A percentile compares a stretch with the other conserved stretches of the same genome.
Conservation (phyloP, 2,797 vertebrate genomes). For the Glyptemys insculpta region DNA sequence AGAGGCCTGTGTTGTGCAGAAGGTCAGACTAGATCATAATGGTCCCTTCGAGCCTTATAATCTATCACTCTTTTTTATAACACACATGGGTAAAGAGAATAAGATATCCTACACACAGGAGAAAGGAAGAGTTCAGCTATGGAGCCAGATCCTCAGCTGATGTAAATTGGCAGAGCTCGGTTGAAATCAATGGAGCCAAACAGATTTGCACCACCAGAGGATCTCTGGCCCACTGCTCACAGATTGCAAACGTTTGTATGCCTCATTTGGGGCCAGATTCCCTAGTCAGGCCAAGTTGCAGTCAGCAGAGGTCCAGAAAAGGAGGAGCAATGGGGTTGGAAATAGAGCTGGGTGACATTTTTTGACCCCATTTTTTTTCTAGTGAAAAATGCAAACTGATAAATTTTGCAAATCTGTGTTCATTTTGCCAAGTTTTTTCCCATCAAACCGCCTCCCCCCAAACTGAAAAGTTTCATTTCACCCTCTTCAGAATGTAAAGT, state of each 20-base stretch:
- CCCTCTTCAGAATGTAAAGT: neutral
- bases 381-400: neutral
- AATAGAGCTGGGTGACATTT: neutral
- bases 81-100: neutral
- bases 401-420: neutral
- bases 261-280: neutral
- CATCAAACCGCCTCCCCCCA: neutral
- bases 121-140: neutral
- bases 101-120: neutral
- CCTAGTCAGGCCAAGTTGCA: neutral
- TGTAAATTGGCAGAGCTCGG: rapidly evolving
- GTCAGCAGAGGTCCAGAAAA: neutral
- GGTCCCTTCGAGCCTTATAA: neutral
- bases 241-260: neutral
- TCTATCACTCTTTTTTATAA: neutral
- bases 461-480: neutral
- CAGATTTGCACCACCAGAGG: rapidly evolving
- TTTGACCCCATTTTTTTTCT: neutral
- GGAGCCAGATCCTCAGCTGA: neutral
- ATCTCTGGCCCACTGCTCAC: neutral
- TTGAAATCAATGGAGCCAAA: rapidly evolving
- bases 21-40: neutral
- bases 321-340: neutral
- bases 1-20: neutral
- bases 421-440: neutral